Evolutionary conservation across 2,797 vertebrate genomes (phyloP).

Genomic region (Pseudochirops cupreus): DNA sequence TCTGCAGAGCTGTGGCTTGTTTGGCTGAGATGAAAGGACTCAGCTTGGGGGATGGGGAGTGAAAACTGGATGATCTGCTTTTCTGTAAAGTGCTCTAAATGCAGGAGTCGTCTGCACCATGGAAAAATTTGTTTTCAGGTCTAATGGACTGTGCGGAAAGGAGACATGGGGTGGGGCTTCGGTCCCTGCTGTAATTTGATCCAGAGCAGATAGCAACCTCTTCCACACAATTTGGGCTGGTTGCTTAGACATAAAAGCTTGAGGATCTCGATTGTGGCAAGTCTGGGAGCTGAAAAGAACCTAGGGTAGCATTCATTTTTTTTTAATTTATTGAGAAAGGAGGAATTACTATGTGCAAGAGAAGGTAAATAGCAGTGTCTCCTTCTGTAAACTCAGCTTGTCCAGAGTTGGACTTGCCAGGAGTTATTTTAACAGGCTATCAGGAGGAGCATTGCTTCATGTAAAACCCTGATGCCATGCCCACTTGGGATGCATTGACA

Average conservation of each 20-base stretch:
- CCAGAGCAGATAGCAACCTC: conserved; percentile 95
- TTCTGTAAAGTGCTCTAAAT: conserved; percentile 89
- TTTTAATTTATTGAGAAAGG: conserved; percentile 77
- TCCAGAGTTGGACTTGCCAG: conserved; percentile 79
- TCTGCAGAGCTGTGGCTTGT: conserved; percentile 92
- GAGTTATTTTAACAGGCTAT: conserved; percentile 82
- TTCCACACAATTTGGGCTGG: conserved; percentile 89
- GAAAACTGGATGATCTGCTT: conserved; percentile 87
- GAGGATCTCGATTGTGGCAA: conserved; percentile 86
- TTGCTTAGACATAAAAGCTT: conserved; percentile 86
- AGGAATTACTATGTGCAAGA: conserved; percentile 69
- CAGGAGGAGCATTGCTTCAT: conserved; percentile 77
- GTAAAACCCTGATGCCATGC: conserved; percentile 69
- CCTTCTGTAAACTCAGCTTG: conserved; percentile 65
- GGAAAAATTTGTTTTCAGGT: conserved; percentile 93
- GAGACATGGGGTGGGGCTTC: conserved; percentile 94
- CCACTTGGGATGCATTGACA: conserved; percentile 53
- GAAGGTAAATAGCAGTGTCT: conserved; percentile 79
- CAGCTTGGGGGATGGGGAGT: conserved; percentile 87
- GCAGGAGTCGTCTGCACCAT: conserved; percentile 92
- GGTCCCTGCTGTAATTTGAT: conserved; percentile 95
- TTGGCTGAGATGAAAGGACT: conserved; percentile 90
- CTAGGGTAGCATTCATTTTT: conserved; percentile 77
- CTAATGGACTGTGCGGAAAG: conserved; percentile 92
- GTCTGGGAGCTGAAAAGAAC: conserved; percentile 85